Evolutionary conservation across 2,113 vertebrate species (phyloP).

Genomic region (Scatophagus argus): DNA sequence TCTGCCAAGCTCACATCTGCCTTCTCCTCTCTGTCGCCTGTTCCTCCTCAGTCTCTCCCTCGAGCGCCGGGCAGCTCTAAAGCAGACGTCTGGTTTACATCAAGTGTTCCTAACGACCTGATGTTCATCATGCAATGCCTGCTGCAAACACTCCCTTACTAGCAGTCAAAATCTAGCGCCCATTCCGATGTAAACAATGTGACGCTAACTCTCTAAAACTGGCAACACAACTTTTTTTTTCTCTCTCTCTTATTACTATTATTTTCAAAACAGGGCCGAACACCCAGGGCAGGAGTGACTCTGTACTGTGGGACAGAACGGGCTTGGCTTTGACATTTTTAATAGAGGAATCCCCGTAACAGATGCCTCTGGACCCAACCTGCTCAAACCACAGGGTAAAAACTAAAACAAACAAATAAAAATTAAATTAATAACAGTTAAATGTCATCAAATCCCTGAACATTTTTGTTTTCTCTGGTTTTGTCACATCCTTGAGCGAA

Average conservation of each 20-base stretch:
- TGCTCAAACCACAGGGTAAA: neutral
- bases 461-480: conserved; percentile 26
- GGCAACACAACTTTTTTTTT: neutral
- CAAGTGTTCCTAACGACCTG: conserved; percentile 66
- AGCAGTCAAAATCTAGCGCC: neutral
- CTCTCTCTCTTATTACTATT: too few species aligned
- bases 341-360: neutral
- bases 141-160: conserved; percentile 30
- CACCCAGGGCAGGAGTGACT: conserved; percentile 5
- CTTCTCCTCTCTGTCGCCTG: conserved; percentile 46
- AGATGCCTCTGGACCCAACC: neutral
- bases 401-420: neutral
- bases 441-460: conserved; percentile 11
- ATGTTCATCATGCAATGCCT: conserved; percentile 40
- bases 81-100: conserved; percentile 73
- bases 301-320: neutral
- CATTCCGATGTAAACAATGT: neutral
- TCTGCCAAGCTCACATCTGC: conserved; percentile 54
- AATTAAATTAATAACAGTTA: neutral
- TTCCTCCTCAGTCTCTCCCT: conserved; percentile 47
- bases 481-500: conserved; percentile 6
- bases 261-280: neutral
- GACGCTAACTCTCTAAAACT: neutral
- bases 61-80: conserved; percentile 39
- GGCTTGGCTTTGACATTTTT: neutral